Conservation (phyloP, 2,888 invertebrate species). For the Nymphalis polychloros region DNA sequence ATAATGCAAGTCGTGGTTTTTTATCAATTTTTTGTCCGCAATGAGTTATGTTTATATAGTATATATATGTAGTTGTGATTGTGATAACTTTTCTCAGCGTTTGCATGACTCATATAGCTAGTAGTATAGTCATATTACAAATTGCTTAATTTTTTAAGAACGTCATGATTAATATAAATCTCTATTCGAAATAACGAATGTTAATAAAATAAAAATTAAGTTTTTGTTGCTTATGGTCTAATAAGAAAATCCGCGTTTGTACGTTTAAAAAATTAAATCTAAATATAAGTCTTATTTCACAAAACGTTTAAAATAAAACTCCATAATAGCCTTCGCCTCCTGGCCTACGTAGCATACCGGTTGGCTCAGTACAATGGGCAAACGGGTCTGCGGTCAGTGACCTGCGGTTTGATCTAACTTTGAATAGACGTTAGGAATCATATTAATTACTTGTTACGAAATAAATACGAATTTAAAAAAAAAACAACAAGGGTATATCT, state of each 20-base stretch:
- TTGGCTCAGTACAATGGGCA: slow-evolving; percentile 29
- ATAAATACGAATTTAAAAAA: background rate
- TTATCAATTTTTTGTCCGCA: background rate
- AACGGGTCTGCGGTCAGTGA: slow-evolving; percentile 25
- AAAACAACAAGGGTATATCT: background rate
- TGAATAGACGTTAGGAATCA: slow-evolving; percentile 12
- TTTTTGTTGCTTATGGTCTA: too few species aligned
- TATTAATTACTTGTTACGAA: background rate
- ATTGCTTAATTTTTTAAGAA: too few species aligned
- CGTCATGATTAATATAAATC: too few species aligned
- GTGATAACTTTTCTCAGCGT: background rate
- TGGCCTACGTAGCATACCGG: slow-evolving; percentile 30
- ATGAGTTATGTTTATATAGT: background rate
- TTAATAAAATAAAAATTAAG: too few species aligned
- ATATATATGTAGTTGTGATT: background rate
- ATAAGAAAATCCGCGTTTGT: too few species aligned
- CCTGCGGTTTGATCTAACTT: slow-evolving; percentile 17
- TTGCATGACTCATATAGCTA: background rate
- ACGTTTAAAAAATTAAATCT: too few species aligned
- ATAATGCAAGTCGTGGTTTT: background rate
- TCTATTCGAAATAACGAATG: too few species aligned
- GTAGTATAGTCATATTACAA: too few species aligned
- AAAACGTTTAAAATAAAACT: background rate
- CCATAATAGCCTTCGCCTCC: slow-evolving; percentile 11
- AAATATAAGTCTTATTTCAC: background rate